Evolutionary conservation across 2,888 invertebrate species (phyloP).

Genomic region (Mimumesa dahlbomi): DNA sequence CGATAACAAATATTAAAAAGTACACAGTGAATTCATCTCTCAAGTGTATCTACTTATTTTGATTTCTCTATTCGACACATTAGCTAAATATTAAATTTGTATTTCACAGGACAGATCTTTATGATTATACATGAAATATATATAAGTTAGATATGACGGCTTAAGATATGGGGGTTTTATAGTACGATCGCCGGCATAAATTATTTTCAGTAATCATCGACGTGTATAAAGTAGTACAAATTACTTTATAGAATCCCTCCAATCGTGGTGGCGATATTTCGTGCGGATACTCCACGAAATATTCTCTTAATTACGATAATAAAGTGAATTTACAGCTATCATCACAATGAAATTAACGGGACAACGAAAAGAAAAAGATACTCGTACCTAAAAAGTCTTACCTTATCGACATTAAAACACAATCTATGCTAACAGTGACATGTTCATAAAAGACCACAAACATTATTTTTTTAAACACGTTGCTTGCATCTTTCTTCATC

Average conservation of each 20-base stretch:
- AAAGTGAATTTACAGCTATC: conserved; percentile 37
- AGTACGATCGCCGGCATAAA: conserved; percentile 21
- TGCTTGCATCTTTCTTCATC: conserved; percentile 27
- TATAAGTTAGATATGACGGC: conserved; percentile 17
- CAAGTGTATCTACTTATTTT: background rate
- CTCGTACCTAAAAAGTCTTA: conserved; percentile 18
- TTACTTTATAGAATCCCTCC: conserved; percentile 9
- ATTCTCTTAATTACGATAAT: conserved; percentile 38
- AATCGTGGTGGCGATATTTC: conserved; percentile 8
- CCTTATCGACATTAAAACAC: conserved; percentile 26
- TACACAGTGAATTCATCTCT: too few relatives aligned
- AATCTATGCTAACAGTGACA: conserved; percentile 47
- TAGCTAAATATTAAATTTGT: conserved; percentile 12
- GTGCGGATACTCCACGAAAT: conserved; percentile 30
- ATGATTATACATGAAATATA: conserved; percentile 16
- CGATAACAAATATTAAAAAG: background rate
- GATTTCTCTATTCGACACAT: conserved; percentile 2
- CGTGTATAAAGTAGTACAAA: conserved; percentile 42
- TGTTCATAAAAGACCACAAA: conserved; percentile 44
- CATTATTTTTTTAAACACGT: conserved; percentile 36
- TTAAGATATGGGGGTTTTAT: conserved; percentile 9
- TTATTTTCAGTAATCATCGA: conserved; percentile 8
- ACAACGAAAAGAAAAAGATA: conserved; percentile 26
- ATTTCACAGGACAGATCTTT: conserved; percentile 4
- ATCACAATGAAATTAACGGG: conserved; percentile 48